Evolutionary conservation across 2,888 invertebrate species (phyloP), one percentile per base, ranked within the genome.

Genomic region (Lasioglossum malachurum): DNA sequence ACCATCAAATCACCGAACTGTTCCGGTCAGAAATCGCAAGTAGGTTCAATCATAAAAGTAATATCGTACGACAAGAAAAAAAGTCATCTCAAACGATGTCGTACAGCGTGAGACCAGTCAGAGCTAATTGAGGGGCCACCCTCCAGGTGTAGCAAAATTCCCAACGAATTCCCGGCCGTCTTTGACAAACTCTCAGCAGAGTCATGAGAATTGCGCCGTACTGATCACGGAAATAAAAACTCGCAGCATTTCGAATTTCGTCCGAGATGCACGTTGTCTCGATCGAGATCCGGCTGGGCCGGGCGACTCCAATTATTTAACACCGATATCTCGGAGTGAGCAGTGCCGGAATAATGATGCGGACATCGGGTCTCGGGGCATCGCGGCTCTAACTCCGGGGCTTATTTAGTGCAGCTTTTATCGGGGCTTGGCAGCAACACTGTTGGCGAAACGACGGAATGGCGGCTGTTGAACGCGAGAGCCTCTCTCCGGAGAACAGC

Each of bases 321-420:
- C 75, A 81, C n/a, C 77, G 73, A 64, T 73, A 57, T 31, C 77
- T 82, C 82, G 8, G 74, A 49, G 46, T 8, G 64, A 23, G 14
- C 53, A 27, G 38, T 41, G 49, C 81, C 71, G 53, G 38, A 69
- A 69, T 69, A 69, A 41, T 69, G 38, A 69, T n/a, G 69, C 69
- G 69, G 35, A 16, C 35, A 67, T 67, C 35, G 67, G 16, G 31
- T 19, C 31, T 35, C 67, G 64, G 5, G 31, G 16, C 31, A 31
- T 7, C 64, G 67, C 4, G 35, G 67, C 67, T 67, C 35, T 67
- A 67, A 35, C 67, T 67, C 67, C 67, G 31, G 31, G 67, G 83
- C 73, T 88, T 88, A 87, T 89, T 88, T 89, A 90, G 75, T 76
- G 71, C 71, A 78, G 76, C 89, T 89, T 89, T 89, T 89, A 79